Percentiles rank a stretch among this genome's conserved stretches.
These are phyloP conservation scores for Perccottus glenii DNA, from an alignment of 2,113 vertebrate species.

Conservation along the genomic window DNA sequence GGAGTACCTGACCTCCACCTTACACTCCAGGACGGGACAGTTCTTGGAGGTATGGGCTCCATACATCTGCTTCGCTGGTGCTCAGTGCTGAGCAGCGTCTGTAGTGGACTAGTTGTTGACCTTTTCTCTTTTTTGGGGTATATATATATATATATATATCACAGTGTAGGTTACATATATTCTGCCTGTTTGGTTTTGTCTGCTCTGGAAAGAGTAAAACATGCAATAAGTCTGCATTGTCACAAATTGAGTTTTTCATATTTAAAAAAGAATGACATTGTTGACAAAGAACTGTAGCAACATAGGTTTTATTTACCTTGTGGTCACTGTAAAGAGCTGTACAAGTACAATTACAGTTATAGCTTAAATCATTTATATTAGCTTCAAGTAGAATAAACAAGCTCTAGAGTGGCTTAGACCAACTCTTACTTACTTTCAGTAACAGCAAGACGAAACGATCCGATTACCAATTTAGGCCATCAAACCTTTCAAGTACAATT, in stretches of 20 bases:
- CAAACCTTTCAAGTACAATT: slow-evolving; percentile 61
- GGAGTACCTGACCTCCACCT: too few relatives aligned
- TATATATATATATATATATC: neutral
- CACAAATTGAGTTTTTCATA: slow-evolving; percentile 3
- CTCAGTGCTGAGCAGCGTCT: too few relatives aligned
- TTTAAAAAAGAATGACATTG: slow-evolving; percentile 12
- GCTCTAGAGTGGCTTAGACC: slow-evolving; percentile 37
- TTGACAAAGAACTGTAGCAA: slow-evolving; percentile 42
- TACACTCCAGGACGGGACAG: too few relatives aligned
- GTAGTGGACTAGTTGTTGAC: too few relatives aligned
- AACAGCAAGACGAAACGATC: slow-evolving; percentile 41
- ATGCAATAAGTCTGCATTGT: slow-evolving; percentile 10
- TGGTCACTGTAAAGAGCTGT: slow-evolving; percentile 63
- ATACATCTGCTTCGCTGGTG: too few relatives aligned
- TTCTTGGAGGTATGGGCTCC: too few relatives aligned
- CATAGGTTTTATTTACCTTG: slow-evolving; percentile 70
- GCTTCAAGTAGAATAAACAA: slow-evolving; percentile 69
- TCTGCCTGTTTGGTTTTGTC: slow-evolving; percentile 28
- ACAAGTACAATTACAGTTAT: slow-evolving; percentile 53
- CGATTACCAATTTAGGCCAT: slow-evolving; percentile 36
- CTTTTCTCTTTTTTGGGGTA: too few relatives aligned
- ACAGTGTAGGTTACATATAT: slow-evolving; percentile 72
- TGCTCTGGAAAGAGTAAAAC: slow-evolving; percentile 37
- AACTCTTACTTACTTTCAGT: slow-evolving; percentile 32
- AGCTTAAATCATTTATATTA: slow-evolving; percentile 66